Evolutionary conservation across 92 coral and sea anemone species (phyloP).

Genomic region (Parazoanthus atlanticus): DNA sequence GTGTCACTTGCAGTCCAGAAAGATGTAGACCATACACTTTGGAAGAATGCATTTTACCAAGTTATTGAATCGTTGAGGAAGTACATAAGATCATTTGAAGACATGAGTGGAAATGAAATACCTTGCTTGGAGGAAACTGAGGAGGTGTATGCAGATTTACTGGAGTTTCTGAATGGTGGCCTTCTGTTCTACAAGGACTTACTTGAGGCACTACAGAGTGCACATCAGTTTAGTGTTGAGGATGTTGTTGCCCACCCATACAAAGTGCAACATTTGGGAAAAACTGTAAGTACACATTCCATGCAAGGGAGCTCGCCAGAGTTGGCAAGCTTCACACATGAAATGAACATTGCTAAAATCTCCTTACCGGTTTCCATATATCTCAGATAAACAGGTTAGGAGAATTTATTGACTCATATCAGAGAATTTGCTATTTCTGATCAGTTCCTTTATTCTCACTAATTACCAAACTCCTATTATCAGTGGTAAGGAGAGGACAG

Average conservation of each 20-base stretch:
- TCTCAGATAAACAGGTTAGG: too few relatives aligned
- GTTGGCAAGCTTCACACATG: too few relatives aligned
- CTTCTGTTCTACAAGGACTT: conserved; percentile 65
- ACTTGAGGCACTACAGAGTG: conserved; percentile 68
- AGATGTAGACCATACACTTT: conserved; percentile 82
- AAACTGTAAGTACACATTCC: conserved; percentile 61
- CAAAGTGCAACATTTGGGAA: conserved; percentile 71
- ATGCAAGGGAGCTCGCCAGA: too few relatives aligned
- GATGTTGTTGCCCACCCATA: conserved; percentile 69
- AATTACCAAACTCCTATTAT: not conserved
- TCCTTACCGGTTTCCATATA: too few relatives aligned
- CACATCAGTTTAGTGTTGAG: conserved; percentile 65
- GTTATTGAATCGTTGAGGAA: conserved; percentile 87
- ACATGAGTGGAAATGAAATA: conserved; percentile 31
- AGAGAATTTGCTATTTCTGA: too few relatives aligned
- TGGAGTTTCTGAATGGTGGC: conserved; percentile 62
- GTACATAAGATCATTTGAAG: conserved; percentile 45
- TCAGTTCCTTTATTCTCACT: too few relatives aligned
- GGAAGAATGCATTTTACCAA: conserved; percentile 92
- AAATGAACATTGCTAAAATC: too few relatives aligned
- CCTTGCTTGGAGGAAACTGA: conserved; percentile 50
- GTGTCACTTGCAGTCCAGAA: conserved; percentile 70
- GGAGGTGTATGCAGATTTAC: conserved; percentile 61
- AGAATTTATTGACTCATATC: too few relatives aligned
- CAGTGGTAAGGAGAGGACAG: not conserved